Conservation (phyloP, 1,140 invertebrate species). For the Ceratitis capitata region DNA sequence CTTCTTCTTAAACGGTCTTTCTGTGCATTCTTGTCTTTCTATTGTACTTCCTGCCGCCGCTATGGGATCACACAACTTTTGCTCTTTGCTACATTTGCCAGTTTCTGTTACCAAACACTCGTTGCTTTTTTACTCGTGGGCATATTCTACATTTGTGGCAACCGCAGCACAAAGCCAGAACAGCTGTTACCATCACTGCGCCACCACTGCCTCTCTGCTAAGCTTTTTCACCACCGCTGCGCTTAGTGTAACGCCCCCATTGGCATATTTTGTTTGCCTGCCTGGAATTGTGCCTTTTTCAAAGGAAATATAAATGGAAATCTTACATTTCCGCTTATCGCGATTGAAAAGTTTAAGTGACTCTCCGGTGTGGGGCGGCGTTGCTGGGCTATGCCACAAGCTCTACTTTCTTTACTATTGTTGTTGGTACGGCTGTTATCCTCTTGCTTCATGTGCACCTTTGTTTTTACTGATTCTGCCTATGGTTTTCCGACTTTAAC, state of each 20-base stretch:
- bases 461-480: neutral
- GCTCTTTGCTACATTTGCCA: constrained; percentile 28
- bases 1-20: neutral
- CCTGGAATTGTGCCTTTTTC: constrained; percentile 38
- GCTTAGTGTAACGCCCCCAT: neutral
- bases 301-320: constrained; percentile 62
- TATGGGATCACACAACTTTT: constrained; percentile 19
- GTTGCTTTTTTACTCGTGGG: neutral
- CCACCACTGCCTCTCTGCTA: neutral
- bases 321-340: constrained; percentile 62
- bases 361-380: constrained; percentile 46
- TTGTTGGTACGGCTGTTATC: neutral
- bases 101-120: constrained; percentile 19
- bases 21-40: neutral
- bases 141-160: neutral
- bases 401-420: neutral
- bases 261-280: constrained; percentile 9
- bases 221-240: neutral
- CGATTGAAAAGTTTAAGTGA: constrained; percentile 65
- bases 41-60: neutral
- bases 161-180: neutral
- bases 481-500: neutral
- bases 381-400: neutral
- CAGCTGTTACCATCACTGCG: neutral
- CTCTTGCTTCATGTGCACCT: neutral